Conservation (phyloP, 2,888 invertebrate genomes). For the Melitaea athalia region DNA sequence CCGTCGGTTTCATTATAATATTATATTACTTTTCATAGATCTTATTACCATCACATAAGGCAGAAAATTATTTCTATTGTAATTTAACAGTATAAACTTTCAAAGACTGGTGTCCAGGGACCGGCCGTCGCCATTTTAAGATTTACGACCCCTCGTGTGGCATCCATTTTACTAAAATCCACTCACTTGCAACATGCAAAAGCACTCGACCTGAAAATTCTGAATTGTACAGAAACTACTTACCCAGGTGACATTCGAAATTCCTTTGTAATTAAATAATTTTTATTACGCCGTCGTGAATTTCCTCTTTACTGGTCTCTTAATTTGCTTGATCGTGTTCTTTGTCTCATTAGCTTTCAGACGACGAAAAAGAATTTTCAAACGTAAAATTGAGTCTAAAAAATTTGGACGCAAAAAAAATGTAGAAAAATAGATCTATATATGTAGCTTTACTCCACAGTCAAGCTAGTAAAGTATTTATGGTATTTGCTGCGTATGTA, state of each 20-base stretch:
- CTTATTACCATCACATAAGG: conserved; percentile 25
- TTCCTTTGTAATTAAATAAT: conserved; percentile 56
- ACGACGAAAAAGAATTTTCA: not conserved
- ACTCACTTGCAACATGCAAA: conserved; percentile 70
- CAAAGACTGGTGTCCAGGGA: conserved; percentile 57
- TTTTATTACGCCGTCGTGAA: conserved; percentile 35
- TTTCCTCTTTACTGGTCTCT: not conserved
- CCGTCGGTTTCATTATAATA: no score
- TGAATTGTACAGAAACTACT: conserved; percentile 52
- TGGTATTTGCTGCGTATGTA: no score
- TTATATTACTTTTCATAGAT: not conserved
- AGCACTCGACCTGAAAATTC: conserved; percentile 68
- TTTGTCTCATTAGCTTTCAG: not conserved
- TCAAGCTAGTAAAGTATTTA: no score
- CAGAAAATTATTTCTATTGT: conserved; percentile 41
- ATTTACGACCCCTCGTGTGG: conserved; percentile 61
- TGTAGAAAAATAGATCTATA: not conserved
- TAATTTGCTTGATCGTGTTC: conserved; percentile 3
- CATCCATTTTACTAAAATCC: conserved; percentile 68
- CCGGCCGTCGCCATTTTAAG: conserved; percentile 59
- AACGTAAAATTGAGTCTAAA: not conserved
- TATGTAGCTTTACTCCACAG: no score
- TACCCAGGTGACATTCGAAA: conserved; percentile 49
- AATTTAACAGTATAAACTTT: conserved; percentile 46
- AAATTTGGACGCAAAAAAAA: not conserved